Evolutionary conservation across 2,113 vertebrate genomes (phyloP).

Genomic region (Nyctibius bracteatus): DNA sequence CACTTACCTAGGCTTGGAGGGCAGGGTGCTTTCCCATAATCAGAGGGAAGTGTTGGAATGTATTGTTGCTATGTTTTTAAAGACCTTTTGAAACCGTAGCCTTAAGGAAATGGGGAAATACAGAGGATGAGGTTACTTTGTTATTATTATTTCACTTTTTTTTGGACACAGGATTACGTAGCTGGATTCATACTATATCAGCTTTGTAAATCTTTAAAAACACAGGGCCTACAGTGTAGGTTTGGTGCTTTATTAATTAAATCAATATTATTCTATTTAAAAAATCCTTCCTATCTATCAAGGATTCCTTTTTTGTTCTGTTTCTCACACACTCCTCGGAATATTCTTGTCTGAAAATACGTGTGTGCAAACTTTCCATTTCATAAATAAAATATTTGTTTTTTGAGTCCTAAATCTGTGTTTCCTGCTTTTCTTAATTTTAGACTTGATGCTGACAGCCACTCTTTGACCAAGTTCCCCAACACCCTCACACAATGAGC

Average conservation of each 20-base stretch:
- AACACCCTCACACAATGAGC: background rate
- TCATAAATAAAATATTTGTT: background rate
- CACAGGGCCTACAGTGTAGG: background rate
- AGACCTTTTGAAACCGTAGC: conserved; percentile 55
- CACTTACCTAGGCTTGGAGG: conserved; percentile 13
- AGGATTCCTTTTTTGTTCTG: background rate
- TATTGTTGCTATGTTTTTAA: conserved; percentile 47
- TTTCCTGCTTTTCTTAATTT: conserved; percentile 48
- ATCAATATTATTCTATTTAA: background rate
- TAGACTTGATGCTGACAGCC: conserved; percentile 33
- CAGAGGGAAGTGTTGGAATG: conserved; percentile 51
- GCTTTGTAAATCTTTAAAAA: conserved; percentile 20
- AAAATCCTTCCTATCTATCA: background rate
- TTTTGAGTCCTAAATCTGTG: conserved; percentile 32
- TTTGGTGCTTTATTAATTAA: background rate
- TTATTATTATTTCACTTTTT: conserved; percentile 49
- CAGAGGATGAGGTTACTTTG: conserved; percentile 37
- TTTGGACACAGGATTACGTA: conserved; percentile 11
- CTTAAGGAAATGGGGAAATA: conserved; percentile 58
- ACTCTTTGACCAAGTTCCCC: background rate
- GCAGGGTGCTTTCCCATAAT: conserved; percentile 40
- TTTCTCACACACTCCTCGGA: background rate
- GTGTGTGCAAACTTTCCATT: background rate
- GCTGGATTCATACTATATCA: conserved; percentile 27
- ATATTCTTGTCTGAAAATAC: background rate